A percentile compares a stretch with the other conserved stretches of the same genome.
Conservation (phyloP, 2,888 invertebrate genomes). For the Sisyra nigra region DNA sequence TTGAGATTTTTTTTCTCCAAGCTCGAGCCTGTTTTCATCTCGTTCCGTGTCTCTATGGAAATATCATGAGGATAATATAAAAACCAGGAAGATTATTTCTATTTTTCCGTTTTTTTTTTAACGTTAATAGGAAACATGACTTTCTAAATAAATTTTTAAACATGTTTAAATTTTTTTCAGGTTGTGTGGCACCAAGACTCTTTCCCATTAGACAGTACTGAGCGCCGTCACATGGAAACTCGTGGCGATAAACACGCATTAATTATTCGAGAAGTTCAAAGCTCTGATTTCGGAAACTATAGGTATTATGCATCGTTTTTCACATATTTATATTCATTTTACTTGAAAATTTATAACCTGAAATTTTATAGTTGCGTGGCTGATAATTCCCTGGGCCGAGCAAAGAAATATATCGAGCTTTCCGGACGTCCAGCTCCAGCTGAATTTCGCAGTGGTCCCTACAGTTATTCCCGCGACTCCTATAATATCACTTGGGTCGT, state of each 20-base stretch:
- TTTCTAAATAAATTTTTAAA: no score
- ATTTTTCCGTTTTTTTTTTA: no score
- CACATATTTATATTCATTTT: background rate
- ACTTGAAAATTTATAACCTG: background rate
- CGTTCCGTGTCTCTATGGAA: no score
- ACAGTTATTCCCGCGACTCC: constrained; percentile 33
- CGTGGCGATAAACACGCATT: constrained; percentile 52
- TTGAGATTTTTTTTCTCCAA: no score
- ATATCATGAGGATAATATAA: no score
- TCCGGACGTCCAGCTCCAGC: constrained; percentile 38
- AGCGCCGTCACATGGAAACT: constrained; percentile 50
- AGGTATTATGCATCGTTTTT: constrained; percentile 14
- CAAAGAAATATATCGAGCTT: constrained; percentile 35
- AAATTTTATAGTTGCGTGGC: constrained; percentile 30
- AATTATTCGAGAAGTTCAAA: constrained; percentile 44
- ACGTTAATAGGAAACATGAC: no score
- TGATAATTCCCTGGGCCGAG: constrained; percentile 33
- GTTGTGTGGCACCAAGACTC: constrained; percentile 58
- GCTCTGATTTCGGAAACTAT: constrained; percentile 46
- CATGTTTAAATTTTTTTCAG: constrained; percentile 23
- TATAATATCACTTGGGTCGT: constrained; percentile 41
- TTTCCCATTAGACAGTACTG: constrained; percentile 47
- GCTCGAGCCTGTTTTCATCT: no score
- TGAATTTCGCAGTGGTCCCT: constrained; percentile 34
- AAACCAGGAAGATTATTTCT: no score